phyloP scores from a whole-genome alignment of 2,888 invertebrate species.

The Tiliacea aurago region DNA sequence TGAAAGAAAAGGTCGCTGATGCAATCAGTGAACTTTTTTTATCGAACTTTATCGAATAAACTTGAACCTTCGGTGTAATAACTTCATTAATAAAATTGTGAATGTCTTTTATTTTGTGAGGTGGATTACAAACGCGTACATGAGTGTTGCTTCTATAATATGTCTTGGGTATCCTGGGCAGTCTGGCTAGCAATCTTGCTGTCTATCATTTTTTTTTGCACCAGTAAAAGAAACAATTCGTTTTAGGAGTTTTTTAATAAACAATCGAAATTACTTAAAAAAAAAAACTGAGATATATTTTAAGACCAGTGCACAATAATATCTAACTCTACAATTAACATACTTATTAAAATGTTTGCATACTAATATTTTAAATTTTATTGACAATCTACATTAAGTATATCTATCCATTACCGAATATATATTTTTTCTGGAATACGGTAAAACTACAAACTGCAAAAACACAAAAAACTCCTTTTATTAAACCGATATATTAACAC shows the following conservation, averaged over 20 bases:
- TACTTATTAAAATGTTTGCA: not conserved
- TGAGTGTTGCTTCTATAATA: not conserved
- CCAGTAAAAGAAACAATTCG: not conserved
- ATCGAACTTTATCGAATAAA: constrained; percentile 40
- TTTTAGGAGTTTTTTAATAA: not conserved
- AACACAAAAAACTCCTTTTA: not conserved
- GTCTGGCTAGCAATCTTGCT: not conserved
- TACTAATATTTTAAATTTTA: not conserved
- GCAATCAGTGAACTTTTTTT: constrained; percentile 49
- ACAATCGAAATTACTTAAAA: not conserved
- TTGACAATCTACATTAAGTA: not conserved
- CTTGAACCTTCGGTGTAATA: constrained; percentile 43
- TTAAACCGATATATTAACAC: not conserved
- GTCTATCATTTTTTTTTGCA: too few relatives aligned
- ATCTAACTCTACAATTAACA: not conserved
- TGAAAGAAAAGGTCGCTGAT: constrained; percentile 49
- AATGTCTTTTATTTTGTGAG: constrained; percentile 14
- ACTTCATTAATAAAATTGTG: constrained; percentile 39
- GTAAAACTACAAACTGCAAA: not conserved
- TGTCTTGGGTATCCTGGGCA: not conserved
- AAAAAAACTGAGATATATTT: not conserved
- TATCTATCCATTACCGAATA: not conserved
- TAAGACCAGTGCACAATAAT: not conserved
- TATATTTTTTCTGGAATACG: not conserved
- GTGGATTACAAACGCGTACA: not conserved